Percentiles rank a stretch among this genome's conserved stretches.
Evolutionary conservation across 2,797 vertebrate species (phyloP).

Genomic region (Poeciliopsis presidionis): DNA sequence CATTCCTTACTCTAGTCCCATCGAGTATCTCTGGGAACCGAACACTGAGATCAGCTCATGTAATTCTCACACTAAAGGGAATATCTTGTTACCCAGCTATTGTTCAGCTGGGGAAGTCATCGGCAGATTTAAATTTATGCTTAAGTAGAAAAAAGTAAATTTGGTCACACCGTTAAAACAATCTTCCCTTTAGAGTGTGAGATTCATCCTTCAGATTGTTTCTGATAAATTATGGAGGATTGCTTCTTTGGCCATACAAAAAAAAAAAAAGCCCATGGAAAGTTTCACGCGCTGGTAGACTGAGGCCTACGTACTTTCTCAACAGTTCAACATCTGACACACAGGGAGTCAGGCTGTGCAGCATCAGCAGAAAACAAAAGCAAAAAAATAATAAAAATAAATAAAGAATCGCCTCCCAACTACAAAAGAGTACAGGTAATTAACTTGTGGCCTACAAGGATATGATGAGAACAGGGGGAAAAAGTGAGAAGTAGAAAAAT

Average conservation of each 20-base stretch:
- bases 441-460: slow-evolving; percentile 37
- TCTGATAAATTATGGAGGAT: neutral
- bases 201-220: neutral
- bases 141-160: no score
- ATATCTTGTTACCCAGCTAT: neutral
- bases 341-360: slow-evolving; percentile 24
- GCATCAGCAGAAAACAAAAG: slow-evolving; percentile 38
- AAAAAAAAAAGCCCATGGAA: slow-evolving; percentile 14
- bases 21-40: neutral
- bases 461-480: slow-evolving; percentile 26
- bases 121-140: no score
- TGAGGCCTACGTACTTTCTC: slow-evolving; percentile 34
- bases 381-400: slow-evolving; percentile 1
- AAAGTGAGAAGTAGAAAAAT: slow-evolving; percentile 34
- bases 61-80: neutral
- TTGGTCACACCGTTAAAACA: neutral
- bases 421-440: slow-evolving; percentile 51
- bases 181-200: neutral
- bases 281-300: slow-evolving; percentile 31
- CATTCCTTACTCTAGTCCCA: neutral
- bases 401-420: neutral
- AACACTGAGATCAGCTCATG: neutral
- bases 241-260: neutral
- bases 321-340: slow-evolving; percentile 37
- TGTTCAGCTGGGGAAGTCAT: no score